Conservation (phyloP, 2,797 vertebrate genomes). For the Coregonus suidteri region DNA sequence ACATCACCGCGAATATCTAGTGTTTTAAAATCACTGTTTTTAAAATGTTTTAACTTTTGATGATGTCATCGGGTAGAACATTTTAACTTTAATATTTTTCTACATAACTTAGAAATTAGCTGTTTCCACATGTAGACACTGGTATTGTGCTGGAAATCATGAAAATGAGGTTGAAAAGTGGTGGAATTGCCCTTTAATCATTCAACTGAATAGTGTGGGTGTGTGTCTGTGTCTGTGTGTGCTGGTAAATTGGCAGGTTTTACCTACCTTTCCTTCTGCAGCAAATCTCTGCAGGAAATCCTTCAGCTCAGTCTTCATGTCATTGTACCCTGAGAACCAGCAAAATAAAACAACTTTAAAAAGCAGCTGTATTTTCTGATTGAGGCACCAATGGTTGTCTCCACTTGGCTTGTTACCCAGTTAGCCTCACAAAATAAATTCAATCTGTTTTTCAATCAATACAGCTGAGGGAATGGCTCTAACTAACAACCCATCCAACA, state of each 20-base stretch:
- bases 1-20: too few relatives aligned
- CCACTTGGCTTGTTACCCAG: not conserved
- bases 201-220: not conserved
- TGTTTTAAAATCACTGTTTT: too few relatives aligned
- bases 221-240: too few relatives aligned
- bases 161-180: too few relatives aligned
- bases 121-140: too few relatives aligned
- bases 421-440: not conserved
- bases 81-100: too few relatives aligned
- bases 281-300: conserved; percentile 95
- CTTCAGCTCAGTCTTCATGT: conserved; percentile 93
- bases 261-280: conserved; percentile 90
- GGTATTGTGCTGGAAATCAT: too few relatives aligned
- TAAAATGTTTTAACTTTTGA: too few relatives aligned
- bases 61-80: too few relatives aligned
- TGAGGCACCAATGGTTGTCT: not conserved
- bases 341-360: not conserved
- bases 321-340: conserved; percentile 85
- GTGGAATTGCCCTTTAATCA: not conserved
- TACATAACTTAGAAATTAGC: too few relatives aligned
- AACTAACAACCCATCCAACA: not conserved
- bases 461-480: not conserved
- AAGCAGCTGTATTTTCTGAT: not conserved
- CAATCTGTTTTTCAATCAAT: not conserved
- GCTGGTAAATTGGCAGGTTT: not conserved